Conservation (phyloP, 1,140 invertebrate genomes). For the Medauroidea extradentata region DNA sequence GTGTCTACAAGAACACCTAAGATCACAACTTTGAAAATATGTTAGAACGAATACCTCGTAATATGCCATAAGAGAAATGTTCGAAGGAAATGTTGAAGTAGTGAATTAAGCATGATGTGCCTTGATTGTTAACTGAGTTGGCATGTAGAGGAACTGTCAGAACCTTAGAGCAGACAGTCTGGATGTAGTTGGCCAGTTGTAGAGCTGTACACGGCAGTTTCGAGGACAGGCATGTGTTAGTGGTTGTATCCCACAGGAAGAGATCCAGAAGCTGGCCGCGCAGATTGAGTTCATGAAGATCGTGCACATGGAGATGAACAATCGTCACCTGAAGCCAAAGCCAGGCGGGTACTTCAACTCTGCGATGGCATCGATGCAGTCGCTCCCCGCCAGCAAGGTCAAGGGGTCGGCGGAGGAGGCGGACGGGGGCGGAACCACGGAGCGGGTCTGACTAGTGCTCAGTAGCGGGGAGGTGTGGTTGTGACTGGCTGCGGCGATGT, state of each 20-base stretch:
- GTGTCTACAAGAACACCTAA: too few species aligned
- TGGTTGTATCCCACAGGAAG: slow-evolving; percentile 55
- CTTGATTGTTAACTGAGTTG: too few species aligned
- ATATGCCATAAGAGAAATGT: too few species aligned
- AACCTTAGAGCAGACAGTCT: too few species aligned
- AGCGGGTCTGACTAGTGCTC: slow-evolving; percentile 46
- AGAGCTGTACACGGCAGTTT: too few species aligned
- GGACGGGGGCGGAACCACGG: slow-evolving; percentile 30
- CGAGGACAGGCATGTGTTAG: too few species aligned
- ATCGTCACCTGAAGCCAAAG: slow-evolving; percentile 79
- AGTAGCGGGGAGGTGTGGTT: slow-evolving; percentile 40
- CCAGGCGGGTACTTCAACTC: slow-evolving; percentile 68
- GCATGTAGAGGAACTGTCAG: too few species aligned
- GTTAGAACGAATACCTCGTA: too few species aligned
- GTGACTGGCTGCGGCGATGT: slow-evolving; percentile 11
- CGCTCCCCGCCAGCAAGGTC: slow-evolving; percentile 30
- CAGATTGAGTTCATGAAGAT: slow-evolving; percentile 92
- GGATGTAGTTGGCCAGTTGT: too few species aligned
- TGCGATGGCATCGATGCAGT: slow-evolving; percentile 38
- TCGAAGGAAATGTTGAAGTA: too few species aligned
- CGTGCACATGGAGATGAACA: slow-evolving; percentile 88
- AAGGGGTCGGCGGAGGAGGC: slow-evolving; percentile 5
- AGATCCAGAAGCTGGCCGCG: slow-evolving; percentile 83
- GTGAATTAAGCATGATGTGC: too few species aligned
- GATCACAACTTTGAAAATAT: too few species aligned